Conservation (phyloP, 2,797 vertebrate genomes). For the Botia almorhae region DNA sequence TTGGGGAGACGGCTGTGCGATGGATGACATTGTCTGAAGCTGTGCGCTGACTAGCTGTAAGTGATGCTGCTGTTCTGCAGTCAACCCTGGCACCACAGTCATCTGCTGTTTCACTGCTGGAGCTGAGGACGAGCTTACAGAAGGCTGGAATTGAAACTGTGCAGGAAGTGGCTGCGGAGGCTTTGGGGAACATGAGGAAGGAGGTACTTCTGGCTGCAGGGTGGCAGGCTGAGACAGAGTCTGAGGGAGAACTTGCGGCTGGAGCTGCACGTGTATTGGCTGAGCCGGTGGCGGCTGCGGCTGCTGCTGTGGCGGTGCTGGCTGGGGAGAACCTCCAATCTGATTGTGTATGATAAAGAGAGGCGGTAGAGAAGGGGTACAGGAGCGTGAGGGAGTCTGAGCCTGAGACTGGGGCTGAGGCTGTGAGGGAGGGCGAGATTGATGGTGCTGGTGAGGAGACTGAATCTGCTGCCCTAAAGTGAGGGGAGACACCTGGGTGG, state of each 20-base stretch:
- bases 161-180: conserved; percentile 65
- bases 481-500: conserved; percentile 81
- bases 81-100: conserved; percentile 70
- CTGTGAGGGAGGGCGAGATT: conserved; percentile 77
- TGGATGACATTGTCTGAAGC: conserved; percentile 82
- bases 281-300: conserved; percentile 63
- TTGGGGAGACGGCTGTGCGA: conserved; percentile 79
- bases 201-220: conserved; percentile 73
- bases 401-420: conserved; percentile 80
- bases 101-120: conserved; percentile 71
- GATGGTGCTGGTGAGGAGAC: conserved; percentile 81
- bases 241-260: conserved; percentile 70
- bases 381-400: conserved; percentile 83
- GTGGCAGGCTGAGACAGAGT: conserved; percentile 67
- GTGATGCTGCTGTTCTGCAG: conserved; percentile 83
- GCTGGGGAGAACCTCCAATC: conserved; percentile 77
- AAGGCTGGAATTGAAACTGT: conserved; percentile 73
- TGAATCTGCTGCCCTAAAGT: conserved; percentile 85
- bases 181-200: conserved; percentile 78
- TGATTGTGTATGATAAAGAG: conserved; percentile 90
- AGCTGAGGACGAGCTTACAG: conserved; percentile 60
- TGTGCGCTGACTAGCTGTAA: conserved; percentile 84
- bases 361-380: conserved; percentile 81
- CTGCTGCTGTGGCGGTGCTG: conserved; percentile 62
- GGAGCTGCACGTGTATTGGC: conserved; percentile 76